Evolutionary conservation across 37 sponge, comb jelly and placozoan species (phyloP).

Genomic region (Chondrilla cf. caribensis): DNA sequence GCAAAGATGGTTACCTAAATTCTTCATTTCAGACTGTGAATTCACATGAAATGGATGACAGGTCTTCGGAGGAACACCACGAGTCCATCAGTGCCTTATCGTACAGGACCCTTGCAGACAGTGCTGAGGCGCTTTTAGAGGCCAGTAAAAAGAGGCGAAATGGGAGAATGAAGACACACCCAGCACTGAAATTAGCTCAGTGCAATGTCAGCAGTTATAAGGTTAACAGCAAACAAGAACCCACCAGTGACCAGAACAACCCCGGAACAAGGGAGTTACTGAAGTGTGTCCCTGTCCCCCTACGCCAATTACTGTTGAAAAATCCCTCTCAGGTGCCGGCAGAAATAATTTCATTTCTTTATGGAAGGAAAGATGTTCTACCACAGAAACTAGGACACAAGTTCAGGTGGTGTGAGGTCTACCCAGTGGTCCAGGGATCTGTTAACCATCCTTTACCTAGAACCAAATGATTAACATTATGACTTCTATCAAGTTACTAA

Average conservation of each 20-base stretch:
- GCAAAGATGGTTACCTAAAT: no score
- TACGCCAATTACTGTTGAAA: background rate
- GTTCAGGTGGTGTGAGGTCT: slow-evolving; percentile 5
- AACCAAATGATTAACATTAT: no score
- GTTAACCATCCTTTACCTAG: background rate
- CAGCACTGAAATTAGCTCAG: background rate
- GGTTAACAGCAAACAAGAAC: background rate
- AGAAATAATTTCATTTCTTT: background rate
- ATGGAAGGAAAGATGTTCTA: background rate
- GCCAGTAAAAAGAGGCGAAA: no score
- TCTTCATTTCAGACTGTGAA: no score
- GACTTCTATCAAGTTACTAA: no score
- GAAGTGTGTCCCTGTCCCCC: background rate
- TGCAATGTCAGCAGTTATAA: background rate
- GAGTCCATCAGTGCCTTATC: no score
- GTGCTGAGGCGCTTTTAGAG: no score
- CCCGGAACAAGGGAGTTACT: no score
- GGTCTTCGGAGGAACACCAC: no score
- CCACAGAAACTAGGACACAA: background rate
- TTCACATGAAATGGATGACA: no score
- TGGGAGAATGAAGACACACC: background rate
- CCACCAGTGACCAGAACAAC: background rate
- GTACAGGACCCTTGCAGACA: no score
- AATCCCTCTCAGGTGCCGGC: background rate
- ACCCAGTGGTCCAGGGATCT: background rate